These are phyloP conservation scores for Lasioglossum lativentre DNA, from an alignment of 2,888 invertebrate species.

Conservation along the genomic window DNA sequence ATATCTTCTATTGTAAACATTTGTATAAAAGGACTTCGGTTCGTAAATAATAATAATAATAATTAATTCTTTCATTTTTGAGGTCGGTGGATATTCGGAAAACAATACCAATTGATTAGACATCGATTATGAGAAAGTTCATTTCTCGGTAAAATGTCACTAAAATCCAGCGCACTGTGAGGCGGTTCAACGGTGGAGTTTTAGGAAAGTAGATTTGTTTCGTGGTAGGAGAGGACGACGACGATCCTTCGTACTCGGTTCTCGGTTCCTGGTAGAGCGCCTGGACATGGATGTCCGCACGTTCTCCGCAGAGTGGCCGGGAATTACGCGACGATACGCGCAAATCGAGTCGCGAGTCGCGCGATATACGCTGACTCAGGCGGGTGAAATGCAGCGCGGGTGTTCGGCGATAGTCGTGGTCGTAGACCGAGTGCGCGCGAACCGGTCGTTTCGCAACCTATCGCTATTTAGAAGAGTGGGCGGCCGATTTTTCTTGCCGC, in stretches of 20 bases:
- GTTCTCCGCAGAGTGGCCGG: constrained; percentile 35
- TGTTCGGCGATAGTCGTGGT: constrained; percentile 60
- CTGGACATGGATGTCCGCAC: constrained; percentile 8
- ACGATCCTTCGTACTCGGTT: neutral
- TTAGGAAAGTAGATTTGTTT: neutral
- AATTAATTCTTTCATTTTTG: no score
- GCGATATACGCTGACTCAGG: constrained; percentile 73
- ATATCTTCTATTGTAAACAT: no score
- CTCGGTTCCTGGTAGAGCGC: neutral
- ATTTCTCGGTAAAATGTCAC: no score
- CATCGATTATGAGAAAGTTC: no score
- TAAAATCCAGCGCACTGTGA: no score
- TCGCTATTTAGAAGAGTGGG: constrained; percentile 34
- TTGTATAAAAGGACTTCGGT: no score
- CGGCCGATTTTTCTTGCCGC: constrained; percentile 17
- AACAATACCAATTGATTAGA: no score
- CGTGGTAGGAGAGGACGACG: neutral
- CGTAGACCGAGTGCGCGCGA: neutral
- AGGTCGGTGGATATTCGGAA: no score
- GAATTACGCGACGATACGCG: constrained; percentile 62
- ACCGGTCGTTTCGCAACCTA: constrained; percentile 44
- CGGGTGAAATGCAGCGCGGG: constrained; percentile 76
- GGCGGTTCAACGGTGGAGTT: neutral
- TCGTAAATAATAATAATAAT: no score
- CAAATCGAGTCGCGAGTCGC: constrained; percentile 36